These are phyloP conservation scores for Anomalospiza imberbis DNA, from an alignment of 2,797 vertebrate genomes.

Conservation along the genomic window DNA sequence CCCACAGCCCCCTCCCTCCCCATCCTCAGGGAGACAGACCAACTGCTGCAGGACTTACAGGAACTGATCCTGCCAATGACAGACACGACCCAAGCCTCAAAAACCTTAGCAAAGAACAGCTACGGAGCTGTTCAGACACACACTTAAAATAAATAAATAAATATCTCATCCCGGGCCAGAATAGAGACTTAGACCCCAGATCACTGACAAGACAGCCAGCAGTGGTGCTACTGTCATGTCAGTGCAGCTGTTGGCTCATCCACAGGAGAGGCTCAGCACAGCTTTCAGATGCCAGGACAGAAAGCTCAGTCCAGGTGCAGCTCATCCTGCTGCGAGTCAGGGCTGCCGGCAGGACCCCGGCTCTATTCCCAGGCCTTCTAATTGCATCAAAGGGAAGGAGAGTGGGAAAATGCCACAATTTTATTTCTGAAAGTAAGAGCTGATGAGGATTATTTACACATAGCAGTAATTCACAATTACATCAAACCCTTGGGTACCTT, in stretches of 20 bases:
- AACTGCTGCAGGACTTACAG: not conserved
- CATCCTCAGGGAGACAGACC: not conserved
- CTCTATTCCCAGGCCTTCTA: not conserved
- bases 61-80: slow-evolving; percentile 23
- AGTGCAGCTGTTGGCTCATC: not conserved
- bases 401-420: fast-evolving
- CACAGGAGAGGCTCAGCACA: not conserved
- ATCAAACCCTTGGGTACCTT: not conserved
- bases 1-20: not conserved
- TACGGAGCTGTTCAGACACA: not conserved
- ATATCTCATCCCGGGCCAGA: not conserved
- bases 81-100: slow-evolving; percentile 18
- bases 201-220: not conserved
- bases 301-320: not conserved
- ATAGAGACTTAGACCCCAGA: not conserved
- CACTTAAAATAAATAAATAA: not conserved
- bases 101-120: not conserved
- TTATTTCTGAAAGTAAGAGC: not conserved
- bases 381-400: not conserved
- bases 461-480: not conserved
- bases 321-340: not conserved
- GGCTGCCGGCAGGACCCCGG: not conserved
- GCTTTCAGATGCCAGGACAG: not conserved
- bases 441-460: not conserved
- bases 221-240: not conserved